Percentiles rank a stretch among this genome's conserved stretches.
These are phyloP conservation scores for Eulemur mongoz DNA, from an alignment of 2,797 vertebrate genomes.

Conservation along the genomic window DNA sequence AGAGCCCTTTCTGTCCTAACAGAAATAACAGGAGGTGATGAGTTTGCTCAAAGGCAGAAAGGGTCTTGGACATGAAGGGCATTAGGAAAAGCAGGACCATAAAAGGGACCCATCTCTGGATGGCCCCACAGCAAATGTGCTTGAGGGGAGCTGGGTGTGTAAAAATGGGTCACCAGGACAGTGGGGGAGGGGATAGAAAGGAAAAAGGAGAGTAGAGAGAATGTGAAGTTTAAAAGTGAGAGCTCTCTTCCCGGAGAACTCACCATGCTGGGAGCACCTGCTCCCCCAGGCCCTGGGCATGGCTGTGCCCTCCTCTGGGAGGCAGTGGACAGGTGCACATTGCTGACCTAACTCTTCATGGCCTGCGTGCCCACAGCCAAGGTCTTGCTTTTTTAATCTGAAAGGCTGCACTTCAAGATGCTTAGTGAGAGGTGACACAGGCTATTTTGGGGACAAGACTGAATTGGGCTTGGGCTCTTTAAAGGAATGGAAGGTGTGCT, in stretches of 20 bases:
- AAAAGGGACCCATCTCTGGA: neutral
- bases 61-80: conserved; percentile 49
- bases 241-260: no score
- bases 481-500: neutral
- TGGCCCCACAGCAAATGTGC: conserved; percentile 64
- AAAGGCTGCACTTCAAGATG: conserved; percentile 32
- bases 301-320: neutral
- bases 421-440: neutral
- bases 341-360: conserved; percentile 30
- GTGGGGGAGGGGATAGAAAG: neutral
- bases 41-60: conserved; percentile 72
- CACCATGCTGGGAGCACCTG: neutral
- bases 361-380: neutral
- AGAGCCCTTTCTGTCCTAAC: conserved; percentile 61
- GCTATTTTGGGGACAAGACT: neutral
- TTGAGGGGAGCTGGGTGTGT: neutral
- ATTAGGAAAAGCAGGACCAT: conserved; percentile 64
- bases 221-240: conserved; percentile 66
- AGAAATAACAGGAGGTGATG: conserved; percentile 61
- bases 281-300: neutral
- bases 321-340: neutral
- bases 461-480: neutral
- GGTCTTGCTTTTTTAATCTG: neutral
- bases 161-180: conserved; percentile 29
- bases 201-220: neutral